Conservation (phyloP, 2,797 vertebrate species). For the Scyliorhinus canicula region DNA sequence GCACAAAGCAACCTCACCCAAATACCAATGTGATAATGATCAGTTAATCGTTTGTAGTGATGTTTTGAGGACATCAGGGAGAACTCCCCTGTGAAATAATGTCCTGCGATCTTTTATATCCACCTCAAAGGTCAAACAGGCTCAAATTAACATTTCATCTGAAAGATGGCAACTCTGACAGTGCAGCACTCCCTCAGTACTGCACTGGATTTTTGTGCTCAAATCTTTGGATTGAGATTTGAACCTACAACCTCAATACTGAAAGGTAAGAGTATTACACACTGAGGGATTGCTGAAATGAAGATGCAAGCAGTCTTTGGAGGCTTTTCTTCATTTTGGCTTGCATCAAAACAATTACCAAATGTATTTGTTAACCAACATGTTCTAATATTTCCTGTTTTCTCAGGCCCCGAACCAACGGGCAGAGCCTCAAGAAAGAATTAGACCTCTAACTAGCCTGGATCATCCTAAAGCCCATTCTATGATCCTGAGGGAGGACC, state of each 20-base stretch:
- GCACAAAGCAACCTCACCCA: too few species aligned
- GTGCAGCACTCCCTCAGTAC: background rate
- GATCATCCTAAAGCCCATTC: conserved; percentile 93
- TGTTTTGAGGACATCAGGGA: background rate
- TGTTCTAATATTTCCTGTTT: background rate
- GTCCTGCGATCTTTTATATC: background rate
- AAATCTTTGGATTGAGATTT: background rate
- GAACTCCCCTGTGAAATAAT: background rate
- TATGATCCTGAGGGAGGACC: conserved; percentile 95
- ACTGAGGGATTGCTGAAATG: background rate
- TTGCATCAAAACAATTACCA: background rate
- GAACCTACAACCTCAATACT: background rate
- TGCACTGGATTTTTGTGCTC: background rate
- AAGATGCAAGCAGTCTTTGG: background rate
- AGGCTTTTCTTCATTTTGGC: background rate
- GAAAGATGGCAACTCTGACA: too few species aligned
- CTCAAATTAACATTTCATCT: too few species aligned
- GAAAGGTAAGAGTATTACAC: background rate
- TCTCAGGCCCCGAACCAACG: conserved; percentile 86
- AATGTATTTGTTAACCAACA: background rate
- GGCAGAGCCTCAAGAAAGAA: conserved; percentile 80
- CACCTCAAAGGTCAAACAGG: background rate
- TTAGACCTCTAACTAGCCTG: conserved; percentile 90
- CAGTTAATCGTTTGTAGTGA: too few species aligned
- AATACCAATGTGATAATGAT: too few species aligned